phyloP scores from a whole-genome alignment of 2,113 vertebrate genomes.

The Struthidea cinerea region DNA sequence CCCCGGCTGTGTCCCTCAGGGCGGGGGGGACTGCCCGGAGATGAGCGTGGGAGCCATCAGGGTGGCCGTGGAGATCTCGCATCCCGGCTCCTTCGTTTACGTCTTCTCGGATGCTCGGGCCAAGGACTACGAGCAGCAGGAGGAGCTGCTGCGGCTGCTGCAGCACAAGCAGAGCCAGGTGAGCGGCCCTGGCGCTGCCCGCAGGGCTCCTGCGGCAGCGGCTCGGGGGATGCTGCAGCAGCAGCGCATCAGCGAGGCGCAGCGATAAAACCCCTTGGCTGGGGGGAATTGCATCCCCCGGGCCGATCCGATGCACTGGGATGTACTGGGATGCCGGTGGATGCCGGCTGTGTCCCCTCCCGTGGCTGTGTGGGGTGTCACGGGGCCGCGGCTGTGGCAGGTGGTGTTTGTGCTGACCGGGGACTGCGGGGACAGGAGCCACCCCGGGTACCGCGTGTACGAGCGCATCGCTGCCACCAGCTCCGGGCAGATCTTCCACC shows the following conservation, averaged over 20 bases:
- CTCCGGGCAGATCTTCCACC: constrained; percentile 92
- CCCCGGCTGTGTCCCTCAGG: constrained; percentile 58
- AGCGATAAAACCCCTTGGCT: fast-evolving
- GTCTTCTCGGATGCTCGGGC: constrained; percentile 93
- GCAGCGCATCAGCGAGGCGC: fast-evolving
- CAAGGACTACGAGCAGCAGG: constrained; percentile 85
- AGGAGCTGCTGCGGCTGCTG: constrained; percentile 83
- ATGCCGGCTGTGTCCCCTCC: background rate
- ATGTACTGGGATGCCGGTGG: background rate
- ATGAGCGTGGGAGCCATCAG: constrained; percentile 92
- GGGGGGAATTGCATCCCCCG: background rate
- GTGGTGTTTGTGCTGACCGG: constrained; percentile 93
- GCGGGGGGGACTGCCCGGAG: constrained; percentile 92
- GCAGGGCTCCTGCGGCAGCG: fast-evolving
- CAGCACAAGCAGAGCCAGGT: constrained; percentile 92
- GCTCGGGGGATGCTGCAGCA: background rate
- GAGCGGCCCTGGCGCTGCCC: background rate
- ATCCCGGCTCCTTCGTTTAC: constrained; percentile 87
- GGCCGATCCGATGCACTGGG: fast-evolving
- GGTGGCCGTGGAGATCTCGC: constrained; percentile 83
- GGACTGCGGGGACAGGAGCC: constrained; percentile 90
- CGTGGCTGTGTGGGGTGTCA: background rate
- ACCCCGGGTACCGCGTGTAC: constrained; percentile 87
- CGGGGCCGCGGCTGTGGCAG: constrained; percentile 31
- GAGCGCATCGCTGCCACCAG: constrained; percentile 91